Evolutionary conservation across 92 coral and sea anemone species (phyloP).

Genomic region (Porites rus): DNA sequence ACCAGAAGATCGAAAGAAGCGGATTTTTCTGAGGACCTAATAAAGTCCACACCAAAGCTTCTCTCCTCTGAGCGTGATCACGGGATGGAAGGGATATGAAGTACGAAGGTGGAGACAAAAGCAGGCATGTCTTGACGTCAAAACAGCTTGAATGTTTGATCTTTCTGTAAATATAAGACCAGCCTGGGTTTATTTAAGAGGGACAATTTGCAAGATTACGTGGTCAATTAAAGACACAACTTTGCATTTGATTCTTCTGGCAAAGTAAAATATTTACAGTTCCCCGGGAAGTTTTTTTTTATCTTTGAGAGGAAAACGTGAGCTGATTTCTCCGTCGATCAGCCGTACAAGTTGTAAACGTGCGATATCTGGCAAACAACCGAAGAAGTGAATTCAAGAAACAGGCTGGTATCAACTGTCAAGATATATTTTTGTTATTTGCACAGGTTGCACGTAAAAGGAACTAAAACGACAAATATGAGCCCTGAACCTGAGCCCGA

Average conservation of each 20-base stretch:
- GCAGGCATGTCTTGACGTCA: background rate
- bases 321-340: background rate
- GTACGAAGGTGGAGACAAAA: background rate
- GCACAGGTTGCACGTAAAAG: too few relatives aligned
- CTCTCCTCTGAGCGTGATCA: background rate
- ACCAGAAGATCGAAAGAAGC: background rate
- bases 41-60: background rate
- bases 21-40: background rate
- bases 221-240: too few relatives aligned
- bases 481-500: constrained; percentile 42
- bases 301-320: background rate
- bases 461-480: background rate
- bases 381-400: background rate
- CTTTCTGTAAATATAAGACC: background rate
- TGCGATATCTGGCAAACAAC: background rate
- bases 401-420: background rate
- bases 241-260: background rate
- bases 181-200: background rate
- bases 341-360: background rate
- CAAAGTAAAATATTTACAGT: background rate
- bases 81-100: background rate
- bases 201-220: background rate
- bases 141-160: background rate
- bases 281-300: background rate
- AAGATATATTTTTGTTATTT: background rate